Evolutionary conservation across 2,888 invertebrate genomes (phyloP).

Genomic region (Cosmorhoe ocellata): DNA sequence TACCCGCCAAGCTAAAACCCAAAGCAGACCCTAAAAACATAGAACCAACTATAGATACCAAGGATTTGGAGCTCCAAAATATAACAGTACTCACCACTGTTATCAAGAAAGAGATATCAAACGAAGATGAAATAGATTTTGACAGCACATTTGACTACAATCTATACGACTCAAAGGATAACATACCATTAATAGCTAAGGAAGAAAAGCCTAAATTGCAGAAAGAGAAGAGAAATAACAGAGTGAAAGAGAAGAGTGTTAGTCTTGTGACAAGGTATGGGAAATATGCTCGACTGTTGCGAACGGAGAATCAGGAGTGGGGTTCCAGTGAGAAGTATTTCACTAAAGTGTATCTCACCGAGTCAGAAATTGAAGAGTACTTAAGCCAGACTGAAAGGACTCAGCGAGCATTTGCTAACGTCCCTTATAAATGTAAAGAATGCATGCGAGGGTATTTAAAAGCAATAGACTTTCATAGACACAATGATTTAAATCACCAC

Average conservation of each 20-base stretch:
- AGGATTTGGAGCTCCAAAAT: background rate
- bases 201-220: background rate
- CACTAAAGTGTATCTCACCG: conserved; percentile 7
- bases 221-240: conserved; percentile 4
- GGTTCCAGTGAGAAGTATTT: conserved; percentile 21
- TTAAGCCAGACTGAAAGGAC: conserved; percentile 15
- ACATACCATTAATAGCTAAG: background rate
- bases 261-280: conserved; percentile 27
- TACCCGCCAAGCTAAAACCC: too few relatives aligned
- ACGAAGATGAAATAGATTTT: too few relatives aligned
- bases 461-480: conserved; percentile 40
- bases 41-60: background rate
- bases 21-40: conserved; percentile 8
- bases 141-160: background rate
- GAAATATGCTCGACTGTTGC: conserved; percentile 14
- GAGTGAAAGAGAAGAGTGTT: conserved; percentile 18
- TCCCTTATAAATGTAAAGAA: conserved; percentile 18
- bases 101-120: conserved; percentile 5
- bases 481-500: conserved; percentile 43
- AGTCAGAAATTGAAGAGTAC: conserved; percentile 14
- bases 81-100: background rate
- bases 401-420: conserved; percentile 3
- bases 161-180: conserved; percentile 7
- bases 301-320: conserved; percentile 28
- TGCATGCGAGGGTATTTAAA: conserved; percentile 33